Conservation (phyloP, 2,797 vertebrate genomes). For the Rhadinocentrus ornatus region DNA sequence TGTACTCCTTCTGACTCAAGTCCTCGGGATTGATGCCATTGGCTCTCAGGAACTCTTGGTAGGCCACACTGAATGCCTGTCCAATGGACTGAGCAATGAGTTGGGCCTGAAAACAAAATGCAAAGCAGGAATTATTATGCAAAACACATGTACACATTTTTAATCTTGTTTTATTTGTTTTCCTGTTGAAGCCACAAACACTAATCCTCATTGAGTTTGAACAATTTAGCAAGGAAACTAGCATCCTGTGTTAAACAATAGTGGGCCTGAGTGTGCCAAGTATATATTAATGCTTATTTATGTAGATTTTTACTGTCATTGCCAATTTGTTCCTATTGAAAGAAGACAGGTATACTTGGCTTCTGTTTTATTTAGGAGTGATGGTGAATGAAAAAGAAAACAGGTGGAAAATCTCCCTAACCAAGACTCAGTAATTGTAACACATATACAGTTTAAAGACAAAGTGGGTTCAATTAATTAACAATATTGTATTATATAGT, state of each 20-base stretch:
- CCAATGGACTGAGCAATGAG: slow-evolving; percentile 99
- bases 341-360: slow-evolving; percentile 2
- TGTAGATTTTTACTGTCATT: slow-evolving; percentile 29
- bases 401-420: neutral
- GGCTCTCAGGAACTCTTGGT: slow-evolving; percentile 98
- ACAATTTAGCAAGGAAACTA: neutral
- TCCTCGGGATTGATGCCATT: slow-evolving; percentile 99
- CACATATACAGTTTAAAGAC: neutral
- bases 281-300: slow-evolving; percentile 17
- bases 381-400: slow-evolving; percentile 7
- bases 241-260: slow-evolving; percentile 7
- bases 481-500: neutral
- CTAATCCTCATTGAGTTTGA: slow-evolving; percentile 13
- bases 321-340: slow-evolving; percentile 16
- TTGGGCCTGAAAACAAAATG: slow-evolving; percentile 86
- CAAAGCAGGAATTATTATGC: slow-evolving; percentile 15
- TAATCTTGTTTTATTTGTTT: slow-evolving; percentile 6
- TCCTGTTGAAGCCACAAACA: slow-evolving; percentile 18
- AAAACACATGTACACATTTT: slow-evolving; percentile 3
- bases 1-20: slow-evolving; percentile 99
- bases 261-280: slow-evolving; percentile 8
- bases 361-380: slow-evolving; percentile 14
- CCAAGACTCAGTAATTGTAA: neutral
- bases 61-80: slow-evolving; percentile 99
- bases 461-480: neutral